Conservation (phyloP, 2,888 invertebrate genomes). For the Dynastes maya region DNA sequence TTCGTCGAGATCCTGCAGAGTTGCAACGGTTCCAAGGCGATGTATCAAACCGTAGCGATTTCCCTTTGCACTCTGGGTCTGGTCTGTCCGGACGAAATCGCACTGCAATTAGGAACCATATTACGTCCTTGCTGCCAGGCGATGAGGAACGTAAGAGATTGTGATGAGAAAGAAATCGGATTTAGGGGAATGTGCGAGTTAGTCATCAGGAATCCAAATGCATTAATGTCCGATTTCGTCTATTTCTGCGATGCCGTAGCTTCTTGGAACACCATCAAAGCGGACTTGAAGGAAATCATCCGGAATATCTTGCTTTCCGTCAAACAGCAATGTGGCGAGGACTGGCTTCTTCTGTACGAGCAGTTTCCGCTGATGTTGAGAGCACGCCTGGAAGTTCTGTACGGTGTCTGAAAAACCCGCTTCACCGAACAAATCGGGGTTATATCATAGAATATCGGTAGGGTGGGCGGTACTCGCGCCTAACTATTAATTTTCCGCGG, state of each 20-base stretch:
- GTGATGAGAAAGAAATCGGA: slow-evolving; percentile 99
- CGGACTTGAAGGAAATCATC: slow-evolving; percentile 97
- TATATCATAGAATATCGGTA: slow-evolving; percentile 29
- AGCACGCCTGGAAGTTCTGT: slow-evolving; percentile 89
- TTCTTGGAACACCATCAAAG: slow-evolving; percentile 88
- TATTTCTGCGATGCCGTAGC: slow-evolving; percentile 99
- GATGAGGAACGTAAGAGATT: slow-evolving; percentile 97
- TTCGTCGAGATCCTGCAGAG: slow-evolving; percentile 95
- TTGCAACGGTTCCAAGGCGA: slow-evolving; percentile 95
- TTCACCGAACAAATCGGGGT: slow-evolving; percentile 40
- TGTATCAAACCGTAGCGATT: slow-evolving; percentile 99
- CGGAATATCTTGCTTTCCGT: slow-evolving; percentile 93
- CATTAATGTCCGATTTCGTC: slow-evolving; percentile 97
- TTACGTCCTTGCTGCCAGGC: slow-evolving; percentile 99
- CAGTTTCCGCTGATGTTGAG: slow-evolving; percentile 96
- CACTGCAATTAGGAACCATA: slow-evolving; percentile 98
- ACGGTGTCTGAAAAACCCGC: slow-evolving; percentile 69
- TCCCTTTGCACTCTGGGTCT: slow-evolving; percentile 99
- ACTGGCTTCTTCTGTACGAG: slow-evolving; percentile 95
- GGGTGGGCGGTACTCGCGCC: slow-evolving; percentile 51
- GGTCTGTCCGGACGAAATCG: slow-evolving; percentile 99
- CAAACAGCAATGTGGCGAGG: slow-evolving; percentile 96
- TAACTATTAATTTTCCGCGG: slow-evolving; percentile 48
- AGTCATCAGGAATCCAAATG: slow-evolving; percentile 96
- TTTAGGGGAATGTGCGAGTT: slow-evolving; percentile 99